Percentiles rank a stretch among this genome's conserved stretches.
Evolutionary conservation across 2,113 vertebrate species (phyloP).

Genomic region (Scomber colias): DNA sequence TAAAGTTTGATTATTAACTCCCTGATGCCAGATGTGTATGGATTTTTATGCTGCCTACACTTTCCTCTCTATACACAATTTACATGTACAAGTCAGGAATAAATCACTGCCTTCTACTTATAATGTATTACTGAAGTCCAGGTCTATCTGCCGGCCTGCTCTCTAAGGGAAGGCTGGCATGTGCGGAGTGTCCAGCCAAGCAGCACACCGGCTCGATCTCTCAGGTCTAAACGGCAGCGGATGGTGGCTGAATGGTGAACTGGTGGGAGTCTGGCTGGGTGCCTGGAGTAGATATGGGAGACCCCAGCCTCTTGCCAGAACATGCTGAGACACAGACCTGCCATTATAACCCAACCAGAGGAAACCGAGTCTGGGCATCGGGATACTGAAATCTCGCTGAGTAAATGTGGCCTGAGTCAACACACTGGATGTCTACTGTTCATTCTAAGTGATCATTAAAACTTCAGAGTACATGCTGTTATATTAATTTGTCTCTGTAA

Average conservation of each 20-base stretch:
- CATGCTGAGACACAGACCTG: constrained; percentile 68
- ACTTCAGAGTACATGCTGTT: not conserved
- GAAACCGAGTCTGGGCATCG: constrained; percentile 20
- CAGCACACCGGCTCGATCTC: constrained; percentile 37
- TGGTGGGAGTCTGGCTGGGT: constrained; percentile 67
- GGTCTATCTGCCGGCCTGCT: constrained; percentile 40
- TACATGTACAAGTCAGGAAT: constrained; percentile 22
- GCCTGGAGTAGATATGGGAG: constrained; percentile 66
- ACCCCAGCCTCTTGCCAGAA: constrained; percentile 63
- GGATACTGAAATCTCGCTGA: constrained; percentile 9
- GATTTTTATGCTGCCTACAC: constrained; percentile 8
- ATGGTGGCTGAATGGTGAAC: constrained; percentile 72
- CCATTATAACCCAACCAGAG: constrained; percentile 53
- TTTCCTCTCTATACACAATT: not conserved
- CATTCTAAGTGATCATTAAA: not conserved
- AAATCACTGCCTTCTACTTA: constrained; percentile 50
- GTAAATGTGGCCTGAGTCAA: not conserved
- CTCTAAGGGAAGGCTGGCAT: constrained; percentile 46
- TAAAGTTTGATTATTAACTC: not conserved
- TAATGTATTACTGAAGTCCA: constrained; percentile 44
- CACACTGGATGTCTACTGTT: not conserved
- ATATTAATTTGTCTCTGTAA: no score
- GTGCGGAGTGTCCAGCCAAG: constrained; percentile 51
- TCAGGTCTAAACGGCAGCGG: constrained; percentile 62
- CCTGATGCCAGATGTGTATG: not conserved